Conservation (phyloP, 2,888 invertebrate species). For the Mythimna loreyi region DNA sequence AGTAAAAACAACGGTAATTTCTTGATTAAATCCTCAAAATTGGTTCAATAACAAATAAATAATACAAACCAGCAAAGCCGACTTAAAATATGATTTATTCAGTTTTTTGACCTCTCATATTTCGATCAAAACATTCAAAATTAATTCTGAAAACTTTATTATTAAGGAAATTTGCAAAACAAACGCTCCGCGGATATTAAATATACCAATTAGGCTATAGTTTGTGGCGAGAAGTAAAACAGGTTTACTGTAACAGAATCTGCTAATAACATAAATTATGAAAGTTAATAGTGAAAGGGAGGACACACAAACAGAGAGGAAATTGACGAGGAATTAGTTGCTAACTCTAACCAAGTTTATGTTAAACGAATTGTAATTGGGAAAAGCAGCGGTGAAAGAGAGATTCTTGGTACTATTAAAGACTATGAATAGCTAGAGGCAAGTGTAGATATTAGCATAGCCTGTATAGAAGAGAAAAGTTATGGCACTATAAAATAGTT, state of each 20-base stretch:
- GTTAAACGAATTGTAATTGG: constrained; percentile 28
- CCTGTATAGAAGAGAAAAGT: background rate
- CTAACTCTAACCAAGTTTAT: constrained; percentile 31
- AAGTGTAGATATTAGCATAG: no score
- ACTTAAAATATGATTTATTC: background rate
- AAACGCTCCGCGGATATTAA: constrained; percentile 16
- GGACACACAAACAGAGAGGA: constrained; percentile 33
- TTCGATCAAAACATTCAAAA: constrained; percentile 26
- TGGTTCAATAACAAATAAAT: background rate
- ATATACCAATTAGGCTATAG: constrained; percentile 21
- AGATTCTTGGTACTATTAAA: background rate
- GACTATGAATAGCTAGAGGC: background rate
- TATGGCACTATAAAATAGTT: no score
- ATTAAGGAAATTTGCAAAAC: constrained; percentile 35
- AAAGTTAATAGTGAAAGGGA: constrained; percentile 22
- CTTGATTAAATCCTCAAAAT: background rate
- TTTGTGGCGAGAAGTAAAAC: constrained; percentile 16
- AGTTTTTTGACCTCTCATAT: constrained; percentile 1
- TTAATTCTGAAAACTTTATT: constrained; percentile 32
- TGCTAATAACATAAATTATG: constrained; percentile 3
- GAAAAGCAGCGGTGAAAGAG: constrained; percentile 4
- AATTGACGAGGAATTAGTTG: constrained; percentile 46
- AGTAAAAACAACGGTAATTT: background rate
- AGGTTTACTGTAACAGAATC: constrained; percentile 16
- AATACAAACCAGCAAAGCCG: no score